phyloP scores from a whole-genome alignment of 2,888 invertebrate genomes.

The Tenthredo notha region DNA sequence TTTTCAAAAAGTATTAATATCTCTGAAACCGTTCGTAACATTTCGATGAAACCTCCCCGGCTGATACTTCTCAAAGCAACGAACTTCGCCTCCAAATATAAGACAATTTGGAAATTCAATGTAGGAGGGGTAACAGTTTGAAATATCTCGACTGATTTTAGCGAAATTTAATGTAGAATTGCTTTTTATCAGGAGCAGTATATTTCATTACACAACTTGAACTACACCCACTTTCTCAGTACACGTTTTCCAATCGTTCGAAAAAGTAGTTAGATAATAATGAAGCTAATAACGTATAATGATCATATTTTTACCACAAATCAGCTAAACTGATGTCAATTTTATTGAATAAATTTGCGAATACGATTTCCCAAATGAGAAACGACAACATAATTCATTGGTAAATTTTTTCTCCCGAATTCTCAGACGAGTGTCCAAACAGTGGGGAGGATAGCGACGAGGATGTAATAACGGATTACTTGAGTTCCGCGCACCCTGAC shows the following conservation, averaged over 20 bases:
- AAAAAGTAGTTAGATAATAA: background rate
- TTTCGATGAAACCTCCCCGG: background rate
- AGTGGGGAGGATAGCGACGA: slow-evolving; percentile 89
- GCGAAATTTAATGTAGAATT: background rate
- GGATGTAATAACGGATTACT: slow-evolving; percentile 89
- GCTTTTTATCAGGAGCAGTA: background rate
- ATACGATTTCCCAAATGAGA: background rate
- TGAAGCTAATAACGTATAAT: background rate
- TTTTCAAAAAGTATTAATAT: background rate
- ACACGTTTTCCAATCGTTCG: background rate
- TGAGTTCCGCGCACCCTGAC: slow-evolving; percentile 75
- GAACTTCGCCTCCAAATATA: background rate
- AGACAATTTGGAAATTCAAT: background rate
- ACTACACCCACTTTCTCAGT: background rate
- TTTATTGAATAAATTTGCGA: background rate
- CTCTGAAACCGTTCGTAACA: background rate
- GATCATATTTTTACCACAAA: background rate
- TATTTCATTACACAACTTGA: background rate
- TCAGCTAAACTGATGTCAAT: background rate
- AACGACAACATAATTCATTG: background rate
- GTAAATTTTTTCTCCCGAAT: slow-evolving; percentile 55
- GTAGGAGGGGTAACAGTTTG: background rate
- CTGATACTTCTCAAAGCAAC: background rate
- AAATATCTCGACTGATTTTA: background rate
- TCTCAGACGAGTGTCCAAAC: slow-evolving; percentile 85